Conservation (phyloP, 2,113 vertebrate species). For the Eretmochelys imbricata region DNA sequence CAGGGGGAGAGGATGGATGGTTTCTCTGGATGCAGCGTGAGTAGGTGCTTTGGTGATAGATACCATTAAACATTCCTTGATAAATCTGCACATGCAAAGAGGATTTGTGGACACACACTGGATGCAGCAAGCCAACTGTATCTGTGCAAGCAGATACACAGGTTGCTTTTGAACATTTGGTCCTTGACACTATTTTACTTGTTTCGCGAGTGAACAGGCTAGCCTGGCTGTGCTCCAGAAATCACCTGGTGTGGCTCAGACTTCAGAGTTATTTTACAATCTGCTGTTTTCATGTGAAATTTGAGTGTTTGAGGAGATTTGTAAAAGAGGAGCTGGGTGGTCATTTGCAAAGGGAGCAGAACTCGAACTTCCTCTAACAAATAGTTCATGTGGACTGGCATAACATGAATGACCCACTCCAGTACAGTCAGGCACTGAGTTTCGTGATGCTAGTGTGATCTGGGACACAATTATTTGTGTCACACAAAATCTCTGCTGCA, state of each 20-base stretch:
- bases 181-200: neutral
- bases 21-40: neutral
- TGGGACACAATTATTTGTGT: neutral
- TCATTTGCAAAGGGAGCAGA: neutral
- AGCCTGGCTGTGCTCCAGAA: neutral
- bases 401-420: neutral
- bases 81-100: neutral
- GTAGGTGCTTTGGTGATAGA: neutral
- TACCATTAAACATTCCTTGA: neutral
- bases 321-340: neutral
- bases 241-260: neutral
- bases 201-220: neutral
- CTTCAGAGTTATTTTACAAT: neutral
- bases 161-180: neutral
- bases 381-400: neutral
- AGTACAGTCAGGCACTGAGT: neutral
- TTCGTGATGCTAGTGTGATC: neutral
- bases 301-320: neutral
- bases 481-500: neutral
- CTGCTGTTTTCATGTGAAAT: neutral
- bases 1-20: rapidly evolving
- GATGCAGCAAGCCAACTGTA: neutral
- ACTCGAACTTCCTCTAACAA: neutral
- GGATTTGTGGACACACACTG: neutral
- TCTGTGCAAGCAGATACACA: neutral